Base-by-base conservation (phyloP, 2,888 invertebrate genomes). In the Aspidiotus rigidus region DNA sequence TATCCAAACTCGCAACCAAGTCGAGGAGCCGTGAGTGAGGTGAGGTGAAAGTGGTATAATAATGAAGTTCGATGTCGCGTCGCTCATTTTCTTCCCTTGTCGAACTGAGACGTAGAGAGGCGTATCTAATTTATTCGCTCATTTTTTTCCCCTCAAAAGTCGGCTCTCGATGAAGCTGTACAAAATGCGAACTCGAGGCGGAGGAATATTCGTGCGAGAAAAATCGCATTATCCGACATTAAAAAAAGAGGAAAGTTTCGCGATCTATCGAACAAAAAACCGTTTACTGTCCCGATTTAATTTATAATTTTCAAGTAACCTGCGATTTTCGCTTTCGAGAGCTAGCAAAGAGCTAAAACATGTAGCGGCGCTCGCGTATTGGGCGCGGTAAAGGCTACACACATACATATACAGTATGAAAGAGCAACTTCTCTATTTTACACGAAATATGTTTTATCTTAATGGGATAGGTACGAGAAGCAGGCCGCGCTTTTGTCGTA, bases 371-470 rank as follows among this genome's bases (percentile, higher is more conserved):
- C 53, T 67, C 49, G 67, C 67, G 49, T 60, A 67, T 59, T 57
- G 67, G 59, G 59, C 49, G 49, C 49, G 59, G 56, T 59, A 67
- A 57, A 49, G 67, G 53, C 67, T 60, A 44, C 42, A 28, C 28
- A 28, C 28, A 28, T 28, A 28, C 28, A 28, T 28, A 28, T 28
- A 55, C 56, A 16, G n/a, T 17, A 7, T 55, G 17, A 55, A 67
- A 67, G 57, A 66, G 67, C 67, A 57, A 67, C 60, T 59, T 67
- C 67, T 67, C 67, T 53, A 67, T 67, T 67, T 67, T 67, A 67
- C 67, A 67, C 67, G 67, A 67, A 67, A 67, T 67, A 67, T 67
- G 67, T 67, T 67, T 67, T 67, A 67, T 67, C 67, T 67, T 67
- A 67, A 67, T 67, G 67, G 28, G 67, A 67, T 67, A n/a, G n/a